Evolutionary conservation across 37 sponge, comb jelly and placozoan genomes (phyloP), one percentile per base, ranked within the genome.

Genomic region (Crambe crambe): DNA sequence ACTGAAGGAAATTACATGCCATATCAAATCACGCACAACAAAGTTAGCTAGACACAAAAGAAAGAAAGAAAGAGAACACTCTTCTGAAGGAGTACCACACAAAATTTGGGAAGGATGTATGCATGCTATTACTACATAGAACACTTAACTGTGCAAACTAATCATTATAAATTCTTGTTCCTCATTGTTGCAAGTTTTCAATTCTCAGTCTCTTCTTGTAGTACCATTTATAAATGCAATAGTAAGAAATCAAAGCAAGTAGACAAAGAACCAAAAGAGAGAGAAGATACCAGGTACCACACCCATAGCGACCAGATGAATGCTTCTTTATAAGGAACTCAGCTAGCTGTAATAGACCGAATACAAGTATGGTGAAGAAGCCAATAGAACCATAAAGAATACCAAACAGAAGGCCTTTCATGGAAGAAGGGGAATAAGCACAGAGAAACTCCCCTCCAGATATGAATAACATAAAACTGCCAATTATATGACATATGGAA

Each of bases 181-280:
- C n/a, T n/a, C n/a, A n/a, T n/a, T n/a, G n/a, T n/a, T 26, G 61
- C 27, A 21, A 22, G 25, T 60, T 20, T 6, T 60, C 61, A 22
- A 21, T 22, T 22, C 61, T 60, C 27, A 60, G 25, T 60, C 61
- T 60, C 61, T 60, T 60, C 61, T 60, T 60, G 61, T 60, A 60
- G n/a, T n/a, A n/a, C 23, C 61, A 25, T 22, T 60, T 60, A 25
- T 22, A 26, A 22, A 60, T 26, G 25, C 17, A 60, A 25, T 25
- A 60, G 61, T 21, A 60, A 60, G 17, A 60, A 21, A 60, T 26
- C 6, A 60, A 26, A 22, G n/a, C 4, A 60, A 22, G 4, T 5
- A 60, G 25, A 22, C 6, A 22, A 22, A 60, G 3, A 26, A 22
- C 4, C 21, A 60, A 60, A 6, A 60, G 4, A 25, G 25, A n/a